Evolutionary conservation across 1,140 invertebrate species (phyloP), one percentile per base, ranked within the genome.

Genomic region (Phenacoccus solenopsis): DNA sequence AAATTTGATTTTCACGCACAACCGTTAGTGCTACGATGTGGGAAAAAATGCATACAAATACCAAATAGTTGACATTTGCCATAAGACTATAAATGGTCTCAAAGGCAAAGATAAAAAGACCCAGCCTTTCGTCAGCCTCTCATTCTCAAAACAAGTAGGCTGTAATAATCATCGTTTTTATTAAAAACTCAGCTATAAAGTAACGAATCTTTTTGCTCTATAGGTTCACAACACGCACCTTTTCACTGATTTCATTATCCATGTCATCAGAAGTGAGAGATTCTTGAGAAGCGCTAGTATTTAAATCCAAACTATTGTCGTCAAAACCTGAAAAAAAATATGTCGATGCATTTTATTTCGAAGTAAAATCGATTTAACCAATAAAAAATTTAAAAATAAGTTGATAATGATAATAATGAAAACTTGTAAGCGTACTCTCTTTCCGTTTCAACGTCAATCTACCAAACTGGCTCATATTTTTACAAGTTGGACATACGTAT

Each of bases 401-500:
- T n/a, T n/a, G n/a, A n/a, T n/a, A n/a, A n/a, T n/a, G n/a, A n/a
- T 64, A 5, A 64, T 24, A 64, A 56, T 1, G 12, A 38, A 28
- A 22, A 5, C 16, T 78, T 59, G 78, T 79, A 67, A 79, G 85
- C 79, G 85, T 80, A 84, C 86, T 87, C 74, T 85, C 83, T 75
- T 64, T 64, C 9, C 59, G 21, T 64, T 64, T 64, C 25, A 64
- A 64, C 3, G 68, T 20, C 9, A 30, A 69, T 38, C 30, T 69
- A 2, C 38, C 38, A 49, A 16, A 49, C 16, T 49, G 38, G 10
- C 20, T 32, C 4, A 82, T 78, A 73, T 80, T 84, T 80, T 93
- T 93, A 79, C 95, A 98, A 68, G 88, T 84, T 3, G 86, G 83
- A 79, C 95, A 98, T 68, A 88, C 81, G 79, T 97, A 97, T 75